Evolutionary conservation across 2,113 vertebrate genomes (phyloP).

Genomic region (Oreocharis arfaki): DNA sequence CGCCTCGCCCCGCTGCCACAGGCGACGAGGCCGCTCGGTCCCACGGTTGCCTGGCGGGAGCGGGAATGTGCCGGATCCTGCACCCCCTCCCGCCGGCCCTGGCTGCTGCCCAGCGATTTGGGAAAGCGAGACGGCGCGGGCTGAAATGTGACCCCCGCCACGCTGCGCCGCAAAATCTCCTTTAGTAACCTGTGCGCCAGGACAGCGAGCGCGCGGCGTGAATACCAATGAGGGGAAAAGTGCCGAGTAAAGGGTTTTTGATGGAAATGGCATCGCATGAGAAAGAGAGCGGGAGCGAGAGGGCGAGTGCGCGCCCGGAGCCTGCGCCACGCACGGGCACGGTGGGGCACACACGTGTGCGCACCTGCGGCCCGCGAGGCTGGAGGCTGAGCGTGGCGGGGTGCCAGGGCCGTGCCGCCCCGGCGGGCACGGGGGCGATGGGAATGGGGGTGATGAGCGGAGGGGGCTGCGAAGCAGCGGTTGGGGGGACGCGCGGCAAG

Average conservation of each 20-base stretch:
- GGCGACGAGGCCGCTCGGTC: background rate
- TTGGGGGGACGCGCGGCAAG: background rate
- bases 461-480: background rate
- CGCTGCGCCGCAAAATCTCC: constrained; percentile 25
- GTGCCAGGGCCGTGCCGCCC: background rate
- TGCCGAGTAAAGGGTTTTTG: constrained; percentile 56
- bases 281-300: background rate
- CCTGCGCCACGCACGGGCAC: background rate
- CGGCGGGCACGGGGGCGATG: rapidly evolving
- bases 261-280: constrained; percentile 38
- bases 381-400: background rate
- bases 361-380: background rate
- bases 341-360: background rate
- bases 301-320: background rate
- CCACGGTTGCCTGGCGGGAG: background rate
- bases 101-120: background rate
- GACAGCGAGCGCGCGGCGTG: background rate
- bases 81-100: background rate
- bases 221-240: constrained; percentile 60
- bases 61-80: background rate
- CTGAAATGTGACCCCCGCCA: background rate
- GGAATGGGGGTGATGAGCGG: background rate
- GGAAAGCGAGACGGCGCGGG: background rate
- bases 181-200: constrained; percentile 52
- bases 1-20: background rate